Conservation (phyloP, 2,113 vertebrate genomes). For the Corynorhinus townsendii region DNA sequence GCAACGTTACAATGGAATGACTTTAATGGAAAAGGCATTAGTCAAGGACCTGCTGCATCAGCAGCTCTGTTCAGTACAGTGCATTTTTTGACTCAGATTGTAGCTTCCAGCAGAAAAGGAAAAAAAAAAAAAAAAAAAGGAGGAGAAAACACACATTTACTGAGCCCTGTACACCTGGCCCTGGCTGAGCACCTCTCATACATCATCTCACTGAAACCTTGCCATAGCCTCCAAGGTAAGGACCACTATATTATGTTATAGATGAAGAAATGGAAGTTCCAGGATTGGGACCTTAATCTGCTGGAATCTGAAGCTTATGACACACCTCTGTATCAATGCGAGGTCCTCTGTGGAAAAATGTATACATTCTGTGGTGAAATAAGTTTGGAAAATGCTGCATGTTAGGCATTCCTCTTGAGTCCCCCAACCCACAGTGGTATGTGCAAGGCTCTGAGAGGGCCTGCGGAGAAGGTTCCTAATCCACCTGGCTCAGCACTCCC, state of each 20-base stretch:
- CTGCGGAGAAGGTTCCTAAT: background rate
- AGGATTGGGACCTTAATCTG: background rate
- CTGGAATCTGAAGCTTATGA: background rate
- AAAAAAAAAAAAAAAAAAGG: background rate
- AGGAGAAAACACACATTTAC: background rate
- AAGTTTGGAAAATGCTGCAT: background rate
- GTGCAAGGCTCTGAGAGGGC: constrained; percentile 4
- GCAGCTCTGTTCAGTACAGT: background rate
- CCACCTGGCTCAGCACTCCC: background rate
- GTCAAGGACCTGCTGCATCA: background rate
- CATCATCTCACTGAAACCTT: background rate
- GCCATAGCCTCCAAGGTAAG: background rate
- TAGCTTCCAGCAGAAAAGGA: background rate
- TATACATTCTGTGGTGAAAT: background rate
- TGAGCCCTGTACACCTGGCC: background rate
- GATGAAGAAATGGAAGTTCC: background rate
- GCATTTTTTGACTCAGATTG: background rate
- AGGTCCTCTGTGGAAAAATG: background rate
- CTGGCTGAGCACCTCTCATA: background rate
- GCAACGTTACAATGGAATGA: background rate
- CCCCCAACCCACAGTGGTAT: background rate
- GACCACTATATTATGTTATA: background rate
- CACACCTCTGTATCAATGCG: background rate
- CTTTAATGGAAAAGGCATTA: background rate
- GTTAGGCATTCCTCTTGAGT: background rate